These are phyloP conservation scores for Achroia grisella DNA, from an alignment of 1,140 invertebrate genomes.

Conservation along the genomic window DNA sequence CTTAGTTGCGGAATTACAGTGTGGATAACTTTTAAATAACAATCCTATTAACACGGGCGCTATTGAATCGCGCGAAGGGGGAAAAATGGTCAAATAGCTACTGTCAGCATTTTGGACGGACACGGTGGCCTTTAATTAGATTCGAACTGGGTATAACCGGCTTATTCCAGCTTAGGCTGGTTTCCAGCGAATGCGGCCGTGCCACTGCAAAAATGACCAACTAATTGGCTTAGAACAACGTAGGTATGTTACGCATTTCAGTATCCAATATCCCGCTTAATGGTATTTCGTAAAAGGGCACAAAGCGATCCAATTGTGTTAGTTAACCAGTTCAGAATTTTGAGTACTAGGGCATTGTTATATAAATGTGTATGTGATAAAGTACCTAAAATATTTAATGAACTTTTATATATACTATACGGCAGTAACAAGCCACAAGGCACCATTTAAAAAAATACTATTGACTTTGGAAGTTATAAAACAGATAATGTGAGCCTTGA, in stretches of 20 bases:
- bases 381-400: too few species aligned
- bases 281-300: slow-evolving; percentile 39
- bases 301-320: slow-evolving; percentile 23
- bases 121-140: slow-evolving; percentile 68
- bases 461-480: too few species aligned
- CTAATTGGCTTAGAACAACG: slow-evolving; percentile 70
- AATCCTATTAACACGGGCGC: slow-evolving; percentile 49
- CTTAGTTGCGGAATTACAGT: slow-evolving; percentile 20
- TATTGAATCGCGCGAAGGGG: slow-evolving; percentile 27
- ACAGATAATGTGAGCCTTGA: too few species aligned
- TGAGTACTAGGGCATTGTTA: too few species aligned
- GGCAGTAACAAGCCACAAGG: too few species aligned
- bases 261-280: slow-evolving; percentile 64
- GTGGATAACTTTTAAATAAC: slow-evolving; percentile 31
- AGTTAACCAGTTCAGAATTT: slow-evolving; percentile 2
- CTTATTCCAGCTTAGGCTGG: slow-evolving; percentile 62
- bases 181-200: slow-evolving; percentile 41
- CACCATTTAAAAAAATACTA: too few species aligned
- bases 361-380: too few species aligned
- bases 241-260: slow-evolving; percentile 47
- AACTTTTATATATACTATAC: too few species aligned
- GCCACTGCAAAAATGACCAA: slow-evolving; percentile 67
- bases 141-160: slow-evolving; percentile 63
- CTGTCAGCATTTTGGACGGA: slow-evolving; percentile 61
- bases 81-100: slow-evolving; percentile 37